Evolutionary conservation across 2,888 invertebrate species (phyloP).

Genomic region (Eupithecia vulgata): DNA sequence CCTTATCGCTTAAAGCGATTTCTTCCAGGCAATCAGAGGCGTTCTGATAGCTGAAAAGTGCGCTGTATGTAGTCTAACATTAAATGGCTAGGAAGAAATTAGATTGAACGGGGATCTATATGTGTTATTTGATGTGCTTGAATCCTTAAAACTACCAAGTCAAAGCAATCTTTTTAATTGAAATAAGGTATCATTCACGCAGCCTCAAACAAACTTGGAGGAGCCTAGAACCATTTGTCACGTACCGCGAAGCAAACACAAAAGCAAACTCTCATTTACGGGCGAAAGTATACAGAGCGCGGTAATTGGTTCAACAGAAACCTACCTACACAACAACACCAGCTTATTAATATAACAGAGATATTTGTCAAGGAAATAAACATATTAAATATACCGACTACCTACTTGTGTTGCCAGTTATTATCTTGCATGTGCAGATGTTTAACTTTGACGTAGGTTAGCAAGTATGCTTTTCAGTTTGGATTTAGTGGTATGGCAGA

Average conservation of each 20-base stretch:
- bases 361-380: constrained; percentile 2
- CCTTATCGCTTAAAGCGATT: too few species aligned
- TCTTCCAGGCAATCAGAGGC: too few species aligned
- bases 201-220: background rate
- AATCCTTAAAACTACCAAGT: background rate
- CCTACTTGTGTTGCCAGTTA: background rate
- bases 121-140: background rate
- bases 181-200: background rate
- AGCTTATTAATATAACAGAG: background rate
- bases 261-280: constrained; percentile 10
- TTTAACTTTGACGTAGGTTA: background rate
- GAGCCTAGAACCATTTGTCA: constrained; percentile 7
- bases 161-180: background rate
- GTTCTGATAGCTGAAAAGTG: background rate
- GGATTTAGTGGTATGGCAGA: background rate
- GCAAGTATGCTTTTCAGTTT: background rate
- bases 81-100: background rate
- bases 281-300: constrained; percentile 26
- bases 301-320: constrained; percentile 16
- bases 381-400: background rate
- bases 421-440: background rate
- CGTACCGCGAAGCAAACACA: constrained; percentile 10
- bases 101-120: background rate
- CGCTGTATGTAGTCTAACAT: background rate
- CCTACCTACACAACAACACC: background rate